phyloP scores from a whole-genome alignment of 2,113 vertebrate genomes.

The Prolemur simus region DNA sequence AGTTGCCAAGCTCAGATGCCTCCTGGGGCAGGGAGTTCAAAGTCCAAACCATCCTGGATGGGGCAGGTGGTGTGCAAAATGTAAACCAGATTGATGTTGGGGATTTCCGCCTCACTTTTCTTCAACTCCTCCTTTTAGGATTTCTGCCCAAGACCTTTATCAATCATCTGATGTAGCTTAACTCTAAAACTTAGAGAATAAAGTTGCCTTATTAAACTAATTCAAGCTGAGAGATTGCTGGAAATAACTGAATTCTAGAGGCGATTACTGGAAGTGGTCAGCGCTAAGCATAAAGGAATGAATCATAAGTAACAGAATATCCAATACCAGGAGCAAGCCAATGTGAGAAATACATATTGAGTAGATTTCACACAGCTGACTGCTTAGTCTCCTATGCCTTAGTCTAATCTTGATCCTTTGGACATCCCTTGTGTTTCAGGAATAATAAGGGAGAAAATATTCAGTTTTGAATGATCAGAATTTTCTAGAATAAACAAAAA shows the following conservation, averaged over 20 bases:
- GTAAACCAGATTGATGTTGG: background rate
- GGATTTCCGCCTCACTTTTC: background rate
- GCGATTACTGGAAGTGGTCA: background rate
- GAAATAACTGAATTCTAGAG: background rate
- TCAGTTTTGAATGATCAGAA: background rate
- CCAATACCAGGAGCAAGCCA: background rate
- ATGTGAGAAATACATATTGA: background rate
- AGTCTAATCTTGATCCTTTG: background rate
- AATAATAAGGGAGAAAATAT: background rate
- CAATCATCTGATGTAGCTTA: background rate
- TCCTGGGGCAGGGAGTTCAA: background rate
- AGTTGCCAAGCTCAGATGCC: background rate
- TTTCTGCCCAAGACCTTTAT: background rate
- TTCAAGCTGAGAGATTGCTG: background rate
- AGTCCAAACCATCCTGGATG: background rate
- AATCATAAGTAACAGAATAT: background rate
- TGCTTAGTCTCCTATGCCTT: background rate
- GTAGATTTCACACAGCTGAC: background rate
- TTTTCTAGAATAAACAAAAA: background rate
- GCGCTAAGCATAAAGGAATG: background rate
- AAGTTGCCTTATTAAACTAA: background rate
- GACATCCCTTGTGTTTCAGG: background rate
- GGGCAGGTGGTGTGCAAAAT: background rate
- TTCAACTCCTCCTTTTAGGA: background rate
- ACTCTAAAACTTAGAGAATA: conserved; percentile 33